A percentile compares a stretch with the other conserved stretches of the same genome.
Evolutionary conservation across 2,113 vertebrate species (phyloP).

Genomic region (Anoplopoma fimbria): DNA sequence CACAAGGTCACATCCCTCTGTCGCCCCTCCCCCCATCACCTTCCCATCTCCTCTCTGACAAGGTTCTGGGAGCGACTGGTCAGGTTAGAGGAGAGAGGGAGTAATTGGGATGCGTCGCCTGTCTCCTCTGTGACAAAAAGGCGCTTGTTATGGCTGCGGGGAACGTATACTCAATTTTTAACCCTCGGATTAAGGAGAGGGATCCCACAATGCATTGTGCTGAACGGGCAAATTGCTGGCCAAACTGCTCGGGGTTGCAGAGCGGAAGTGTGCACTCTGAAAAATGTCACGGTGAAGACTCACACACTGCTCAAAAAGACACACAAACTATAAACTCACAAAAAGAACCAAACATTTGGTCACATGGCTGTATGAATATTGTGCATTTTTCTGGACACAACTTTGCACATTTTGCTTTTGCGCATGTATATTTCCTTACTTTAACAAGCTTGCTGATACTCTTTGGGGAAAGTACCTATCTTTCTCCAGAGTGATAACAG

Average conservation of each 20-base stretch:
- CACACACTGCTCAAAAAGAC: background rate
- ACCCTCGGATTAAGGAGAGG: constrained; percentile 59
- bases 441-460: constrained; percentile 7
- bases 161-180: constrained; percentile 48
- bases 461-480: constrained; percentile 41
- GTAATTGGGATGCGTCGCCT: constrained; percentile 66
- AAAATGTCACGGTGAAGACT: constrained; percentile 31
- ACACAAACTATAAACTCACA: background rate
- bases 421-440: background rate
- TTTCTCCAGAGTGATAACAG: constrained; percentile 32
- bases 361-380: background rate
- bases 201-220: constrained; percentile 67
- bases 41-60: constrained; percentile 50
- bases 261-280: constrained; percentile 15
- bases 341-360: background rate
- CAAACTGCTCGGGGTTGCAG: constrained; percentile 32
- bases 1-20: constrained; percentile 54
- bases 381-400: background rate
- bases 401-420: background rate
- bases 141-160: constrained; percentile 51
- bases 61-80: constrained; percentile 50
- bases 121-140: constrained; percentile 44
- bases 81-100: constrained; percentile 29
- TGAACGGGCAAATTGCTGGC: constrained; percentile 49
- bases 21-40: constrained; percentile 13